Evolutionary conservation across 2,888 invertebrate species (phyloP).

Genomic region (Caenorhabditis drosophilae): DNA sequence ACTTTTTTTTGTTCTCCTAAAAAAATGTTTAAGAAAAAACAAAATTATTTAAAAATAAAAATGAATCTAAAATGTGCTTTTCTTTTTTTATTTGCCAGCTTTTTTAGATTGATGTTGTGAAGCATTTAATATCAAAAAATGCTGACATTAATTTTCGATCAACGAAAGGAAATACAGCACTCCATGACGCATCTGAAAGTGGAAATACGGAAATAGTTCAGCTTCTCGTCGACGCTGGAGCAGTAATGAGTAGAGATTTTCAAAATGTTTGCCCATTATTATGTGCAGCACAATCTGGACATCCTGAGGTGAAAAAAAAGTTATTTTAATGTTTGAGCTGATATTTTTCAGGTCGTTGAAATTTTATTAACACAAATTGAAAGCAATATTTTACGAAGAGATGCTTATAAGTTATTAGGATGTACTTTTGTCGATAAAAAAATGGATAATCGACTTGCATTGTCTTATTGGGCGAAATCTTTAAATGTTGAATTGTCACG

Average conservation of each 20-base stretch:
- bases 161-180: slow-evolving; percentile 80
- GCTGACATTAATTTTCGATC: slow-evolving; percentile 34
- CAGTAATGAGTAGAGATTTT: slow-evolving; percentile 80
- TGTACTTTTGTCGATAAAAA: slow-evolving; percentile 48
- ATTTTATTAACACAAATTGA: slow-evolving; percentile 20
- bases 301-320: slow-evolving; percentile 20
- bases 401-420: slow-evolving; percentile 55
- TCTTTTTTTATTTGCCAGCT: too few species aligned
- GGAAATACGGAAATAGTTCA: slow-evolving; percentile 90
- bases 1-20: not conserved
- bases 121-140: slow-evolving; percentile 21
- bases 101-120: slow-evolving; percentile 54
- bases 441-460: slow-evolving; percentile 69
- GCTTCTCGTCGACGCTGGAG: slow-evolving; percentile 84
- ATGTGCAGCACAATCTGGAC: slow-evolving; percentile 83
- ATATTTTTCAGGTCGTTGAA: slow-evolving; percentile 24
- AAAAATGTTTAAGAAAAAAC: not conserved
- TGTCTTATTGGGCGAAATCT: slow-evolving; percentile 75
- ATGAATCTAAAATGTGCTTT: too few species aligned
- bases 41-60: not conserved
- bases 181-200: slow-evolving; percentile 96
- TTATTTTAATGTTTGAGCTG: not conserved
- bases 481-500: slow-evolving; percentile 14
- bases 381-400: slow-evolving; percentile 23
- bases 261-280: slow-evolving; percentile 89